Conservation (phyloP, 2,113 vertebrate species). For the Centropus bengalensis region DNA sequence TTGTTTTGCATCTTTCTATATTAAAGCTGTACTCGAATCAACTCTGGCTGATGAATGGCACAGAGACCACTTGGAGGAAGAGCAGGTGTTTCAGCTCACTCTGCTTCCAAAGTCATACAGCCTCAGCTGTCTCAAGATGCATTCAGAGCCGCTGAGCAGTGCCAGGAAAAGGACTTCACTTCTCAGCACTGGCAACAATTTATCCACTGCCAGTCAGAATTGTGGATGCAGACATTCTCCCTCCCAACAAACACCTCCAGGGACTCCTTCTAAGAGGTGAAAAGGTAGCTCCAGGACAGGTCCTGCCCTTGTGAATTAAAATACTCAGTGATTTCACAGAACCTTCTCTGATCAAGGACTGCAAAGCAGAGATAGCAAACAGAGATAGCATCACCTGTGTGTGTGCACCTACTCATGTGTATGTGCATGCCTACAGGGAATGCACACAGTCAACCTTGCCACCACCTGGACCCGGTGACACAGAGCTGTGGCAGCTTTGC, state of each 20-base stretch:
- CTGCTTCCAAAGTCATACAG: slow-evolving; percentile 8
- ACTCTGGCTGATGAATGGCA: background rate
- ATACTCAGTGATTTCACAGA: background rate
- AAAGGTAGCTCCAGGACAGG: background rate
- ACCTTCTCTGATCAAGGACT: background rate
- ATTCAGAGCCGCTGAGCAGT: slow-evolving; percentile 27
- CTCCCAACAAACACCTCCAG: background rate
- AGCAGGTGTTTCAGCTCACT: background rate
- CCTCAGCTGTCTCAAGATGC: slow-evolving; percentile 18
- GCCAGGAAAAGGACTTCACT: slow-evolving; percentile 45
- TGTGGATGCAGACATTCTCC: background rate
- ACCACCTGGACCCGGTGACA: background rate
- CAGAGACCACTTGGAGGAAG: background rate
- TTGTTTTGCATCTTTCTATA: background rate
- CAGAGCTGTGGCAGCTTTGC: background rate
- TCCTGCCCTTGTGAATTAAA: background rate
- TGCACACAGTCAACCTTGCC: rapidly evolving
- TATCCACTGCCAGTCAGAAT: background rate
- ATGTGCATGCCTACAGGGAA: background rate
- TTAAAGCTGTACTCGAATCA: background rate
- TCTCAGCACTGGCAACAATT: slow-evolving; percentile 53
- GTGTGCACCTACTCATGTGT: background rate
- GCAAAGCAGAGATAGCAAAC: background rate
- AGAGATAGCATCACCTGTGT: background rate
- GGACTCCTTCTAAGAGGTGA: background rate